Base-by-base conservation (phyloP, 1,140 invertebrate genomes). In the Hylaeus anthracinus region DNA sequence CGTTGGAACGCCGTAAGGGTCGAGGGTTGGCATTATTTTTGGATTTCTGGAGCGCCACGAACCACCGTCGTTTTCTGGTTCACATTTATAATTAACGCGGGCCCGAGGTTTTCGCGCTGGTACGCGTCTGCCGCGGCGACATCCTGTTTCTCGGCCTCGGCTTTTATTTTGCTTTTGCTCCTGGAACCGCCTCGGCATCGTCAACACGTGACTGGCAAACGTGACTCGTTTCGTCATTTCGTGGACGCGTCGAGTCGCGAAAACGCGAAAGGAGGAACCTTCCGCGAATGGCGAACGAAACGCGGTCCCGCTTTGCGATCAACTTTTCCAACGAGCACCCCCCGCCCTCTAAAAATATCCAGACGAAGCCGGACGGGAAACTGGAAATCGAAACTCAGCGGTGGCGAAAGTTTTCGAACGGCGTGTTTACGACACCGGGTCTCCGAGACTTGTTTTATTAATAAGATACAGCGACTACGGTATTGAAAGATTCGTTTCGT, bases 111-210 rank as follows among this genome's bases (percentile, higher is more conserved):
- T 56, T 60, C 15, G n/a, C 53, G 26, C 26, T 26, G 26, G 26
- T 26, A 26, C 26, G 60, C 76, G 63, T 65, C 79, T 67, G 65
- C 71, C 58, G 73, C 70, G 78, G 79, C 85, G 80, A 86, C 90
- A 90, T 91, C 90, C 90, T 90, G 90, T 90, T 88, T 88, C 88
- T 85, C 79, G 83, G 72, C 72, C 82, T 67, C 81, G 14, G 51
- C 66, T 43, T 8, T 81, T 74, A 74, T 85, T 84, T 84, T 83
- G 6, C 64, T 75, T 69, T 73, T 53, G 39, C 48, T 58, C 45
- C 26, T 26, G 26, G 43, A 2, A 15, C 55, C 14, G 55, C 64
- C 61, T 80, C 73, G 81, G 67, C 70, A 78, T 82, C 75, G 56
- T 81, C 77, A 87, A 79, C 89, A 89, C 85, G 81, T 86, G 88